Percentiles rank a stretch among this genome's conserved stretches.
Evolutionary conservation across 30 jellyfish, hydroid and myxozoan species (phyloP).

Genomic region (Hydra vulgaris): DNA sequence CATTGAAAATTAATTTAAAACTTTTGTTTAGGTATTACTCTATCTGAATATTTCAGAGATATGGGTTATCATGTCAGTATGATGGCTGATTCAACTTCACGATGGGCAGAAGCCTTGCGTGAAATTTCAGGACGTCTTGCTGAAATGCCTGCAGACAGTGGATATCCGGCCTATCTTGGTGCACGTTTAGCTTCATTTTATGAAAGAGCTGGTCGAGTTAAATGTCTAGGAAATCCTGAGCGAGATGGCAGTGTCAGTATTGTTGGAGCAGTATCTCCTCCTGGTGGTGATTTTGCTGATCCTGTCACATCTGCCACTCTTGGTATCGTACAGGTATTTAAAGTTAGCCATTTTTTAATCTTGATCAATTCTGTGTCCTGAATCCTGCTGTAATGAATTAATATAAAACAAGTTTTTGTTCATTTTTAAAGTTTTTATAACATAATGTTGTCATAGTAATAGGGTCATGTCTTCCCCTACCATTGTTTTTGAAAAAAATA

Average conservation of each 20-base stretch:
- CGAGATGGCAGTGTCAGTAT: slow-evolving; percentile 98
- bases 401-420: no score
- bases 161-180: slow-evolving; percentile 97
- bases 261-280: slow-evolving; percentile 99
- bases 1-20: no score
- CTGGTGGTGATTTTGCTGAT: slow-evolving; percentile 99
- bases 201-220: slow-evolving; percentile 99
- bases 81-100: slow-evolving; percentile 99
- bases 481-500: no score
- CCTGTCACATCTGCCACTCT: slow-evolving; percentile 99
- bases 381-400: no score
- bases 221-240: slow-evolving; percentile 91
- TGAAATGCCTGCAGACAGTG: slow-evolving; percentile 99
- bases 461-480: no score
- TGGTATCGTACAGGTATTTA: slow-evolving; percentile 96
- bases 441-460: no score
- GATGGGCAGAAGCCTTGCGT: slow-evolving; percentile 99
- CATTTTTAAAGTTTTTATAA: no score
- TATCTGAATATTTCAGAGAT: slow-evolving; percentile 96
- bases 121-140: slow-evolving; percentile 99
- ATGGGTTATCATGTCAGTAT: slow-evolving; percentile 96
- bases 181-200: slow-evolving; percentile 98
- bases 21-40: slow-evolving; percentile 62
- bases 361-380: background rate
- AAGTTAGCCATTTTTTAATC: no score